Base-by-base conservation (phyloP, 2,113 vertebrate genomes). In the Solea senegalensis region DNA sequence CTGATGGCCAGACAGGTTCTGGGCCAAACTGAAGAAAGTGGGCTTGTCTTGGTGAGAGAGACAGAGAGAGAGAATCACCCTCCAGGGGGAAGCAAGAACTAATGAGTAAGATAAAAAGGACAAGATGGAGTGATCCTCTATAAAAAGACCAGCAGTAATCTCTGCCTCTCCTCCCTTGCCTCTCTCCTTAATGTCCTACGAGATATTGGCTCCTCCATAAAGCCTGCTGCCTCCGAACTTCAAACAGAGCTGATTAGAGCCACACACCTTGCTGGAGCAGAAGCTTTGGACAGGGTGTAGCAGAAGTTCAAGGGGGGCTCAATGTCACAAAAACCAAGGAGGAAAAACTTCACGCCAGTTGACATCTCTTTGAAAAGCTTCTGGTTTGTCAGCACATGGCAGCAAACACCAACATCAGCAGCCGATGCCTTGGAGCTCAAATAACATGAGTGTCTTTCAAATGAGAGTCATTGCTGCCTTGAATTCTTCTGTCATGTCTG, bases 81-180 rank as follows among this genome's bases (percentile, higher is more conserved):
- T 74, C 75, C 3, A 3, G 76, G 60, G 66, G 71, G 66, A 63
- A 66, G 72, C 41, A 0, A 64, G 76, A 81, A 82, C 88, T 91
- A 90, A 90, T 86, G 88, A 90, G 82, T 75, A 82, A 85, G 88
- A 85, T 90, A 90, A 91, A 90, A 86, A 86, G 87, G 77, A 90
- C 80, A 88, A 90, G 90, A 89, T 82, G 83, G 86, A 91, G 86
- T 72, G 89, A 90, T 90, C 80, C 81, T 90, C 89, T 90, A 89
- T 86, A 88, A 89, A 90, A 90, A 90, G 89, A 86, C 76, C 61
- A 60, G 83, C 69, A 68, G 79, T 89, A 89, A 91, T 91, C 88
- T 88, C 79, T 67, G 78, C 68, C 74, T 72, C 76, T 74, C 75
- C 61, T 78, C 73, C 57, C 65, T 64, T 74, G 74, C 65, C 71